Evolutionary conservation across 2,888 invertebrate genomes (phyloP).

Genomic region (Nesidiocoris tenuis): DNA sequence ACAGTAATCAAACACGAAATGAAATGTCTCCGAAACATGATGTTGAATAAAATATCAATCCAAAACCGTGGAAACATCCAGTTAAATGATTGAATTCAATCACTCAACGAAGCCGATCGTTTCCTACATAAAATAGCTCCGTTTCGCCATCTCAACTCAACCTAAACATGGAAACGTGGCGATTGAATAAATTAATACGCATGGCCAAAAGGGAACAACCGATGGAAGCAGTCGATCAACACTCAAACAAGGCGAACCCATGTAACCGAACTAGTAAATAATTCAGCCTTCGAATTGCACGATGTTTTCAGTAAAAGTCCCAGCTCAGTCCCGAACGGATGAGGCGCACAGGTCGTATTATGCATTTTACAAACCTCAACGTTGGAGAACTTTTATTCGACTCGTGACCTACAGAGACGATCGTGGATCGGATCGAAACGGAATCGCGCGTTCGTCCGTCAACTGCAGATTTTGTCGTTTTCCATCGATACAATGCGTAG

Average conservation of each 20-base stretch:
- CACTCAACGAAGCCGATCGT: neutral
- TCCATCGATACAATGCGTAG: too few relatives aligned
- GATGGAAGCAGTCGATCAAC: constrained; percentile 19
- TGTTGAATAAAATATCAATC: too few relatives aligned
- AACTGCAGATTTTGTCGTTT: too few relatives aligned
- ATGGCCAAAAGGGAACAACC: constrained; percentile 3
- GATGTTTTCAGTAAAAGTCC: constrained; percentile 19
- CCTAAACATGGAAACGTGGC: neutral
- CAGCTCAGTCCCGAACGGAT: neutral
- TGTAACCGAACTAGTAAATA: constrained; percentile 20
- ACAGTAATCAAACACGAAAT: too few relatives aligned
- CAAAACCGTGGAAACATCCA: too few relatives aligned
- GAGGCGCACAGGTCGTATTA: constrained; percentile 8
- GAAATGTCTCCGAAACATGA: too few relatives aligned
- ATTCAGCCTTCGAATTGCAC: constrained; percentile 15
- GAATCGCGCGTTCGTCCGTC: too few relatives aligned
- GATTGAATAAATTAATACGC: constrained; percentile 19
- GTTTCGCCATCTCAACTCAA: neutral
- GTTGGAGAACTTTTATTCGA: neutral
- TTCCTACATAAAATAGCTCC: constrained; percentile 13
- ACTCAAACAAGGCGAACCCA: constrained; percentile 23
- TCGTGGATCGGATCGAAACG: too few relatives aligned
- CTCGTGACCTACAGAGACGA: neutral
- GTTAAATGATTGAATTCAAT: neutral
- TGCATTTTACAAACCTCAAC: neutral